Evolutionary conservation across 2,797 vertebrate species (phyloP).

Genomic region (Rhinatrema bivittatum): DNA sequence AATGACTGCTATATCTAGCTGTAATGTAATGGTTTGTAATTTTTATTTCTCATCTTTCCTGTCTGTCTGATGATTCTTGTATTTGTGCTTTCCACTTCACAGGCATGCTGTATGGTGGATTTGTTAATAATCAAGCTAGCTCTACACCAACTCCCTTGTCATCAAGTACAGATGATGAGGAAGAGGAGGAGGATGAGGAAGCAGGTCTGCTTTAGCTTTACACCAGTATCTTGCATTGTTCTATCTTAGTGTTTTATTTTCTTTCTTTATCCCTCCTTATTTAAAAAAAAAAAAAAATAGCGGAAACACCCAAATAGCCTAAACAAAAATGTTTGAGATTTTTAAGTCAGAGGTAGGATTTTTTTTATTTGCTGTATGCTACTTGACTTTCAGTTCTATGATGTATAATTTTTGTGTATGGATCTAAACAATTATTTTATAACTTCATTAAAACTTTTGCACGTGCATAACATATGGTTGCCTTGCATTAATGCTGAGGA

Average conservation of each 20-base stretch:
- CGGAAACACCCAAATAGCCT: background rate
- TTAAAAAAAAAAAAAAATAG: background rate
- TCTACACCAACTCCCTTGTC: slow-evolving; percentile 85
- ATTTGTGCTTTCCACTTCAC: slow-evolving; percentile 79
- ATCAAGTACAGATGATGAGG: slow-evolving; percentile 96
- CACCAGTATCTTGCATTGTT: slow-evolving; percentile 48
- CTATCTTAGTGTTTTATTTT: slow-evolving; percentile 15
- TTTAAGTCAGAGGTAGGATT: too few species aligned
- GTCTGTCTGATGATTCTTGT: slow-evolving; percentile 60
- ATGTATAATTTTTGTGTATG: too few species aligned
- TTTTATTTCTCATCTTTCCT: slow-evolving; percentile 37
- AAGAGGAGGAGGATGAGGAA: slow-evolving; percentile 95
- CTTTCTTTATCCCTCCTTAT: background rate
- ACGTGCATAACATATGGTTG: too few species aligned
- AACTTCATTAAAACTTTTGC: too few species aligned
- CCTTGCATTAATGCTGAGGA: too few species aligned
- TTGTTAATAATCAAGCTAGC: slow-evolving; percentile 90
- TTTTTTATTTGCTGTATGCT: too few species aligned
- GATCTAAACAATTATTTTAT: too few species aligned
- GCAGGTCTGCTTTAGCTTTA: slow-evolving; percentile 97
- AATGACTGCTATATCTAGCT: slow-evolving; percentile 41
- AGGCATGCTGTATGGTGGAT: slow-evolving; percentile 93
- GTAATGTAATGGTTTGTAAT: slow-evolving; percentile 50
- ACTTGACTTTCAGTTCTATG: too few species aligned
- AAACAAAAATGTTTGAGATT: too few species aligned